Conservation (phyloP, 2,888 invertebrate species). For the Corythucha ciliata region DNA sequence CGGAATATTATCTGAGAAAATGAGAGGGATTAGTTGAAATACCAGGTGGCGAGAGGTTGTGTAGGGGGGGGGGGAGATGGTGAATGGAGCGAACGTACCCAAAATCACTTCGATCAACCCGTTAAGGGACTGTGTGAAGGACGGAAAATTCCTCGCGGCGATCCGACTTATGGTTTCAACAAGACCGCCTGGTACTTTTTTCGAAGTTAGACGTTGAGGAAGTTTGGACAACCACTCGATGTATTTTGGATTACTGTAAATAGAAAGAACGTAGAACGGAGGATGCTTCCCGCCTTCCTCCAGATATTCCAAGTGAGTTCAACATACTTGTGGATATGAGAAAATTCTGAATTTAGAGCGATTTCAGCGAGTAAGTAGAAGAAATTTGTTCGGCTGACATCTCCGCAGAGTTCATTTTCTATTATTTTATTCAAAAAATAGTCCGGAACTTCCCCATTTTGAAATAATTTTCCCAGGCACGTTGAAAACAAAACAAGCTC, state of each 20-base stretch:
- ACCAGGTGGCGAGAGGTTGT: too few relatives aligned
- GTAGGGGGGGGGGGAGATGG: too few relatives aligned
- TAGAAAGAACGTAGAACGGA: neutral
- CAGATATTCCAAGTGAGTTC: too few relatives aligned
- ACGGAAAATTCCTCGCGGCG: slow-evolving; percentile 22
- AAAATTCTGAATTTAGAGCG: slow-evolving; percentile 1
- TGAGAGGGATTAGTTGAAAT: too few relatives aligned
- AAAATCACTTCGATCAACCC: slow-evolving; percentile 30
- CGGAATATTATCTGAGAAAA: slow-evolving; percentile 23
- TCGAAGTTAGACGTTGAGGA: slow-evolving; percentile 18
- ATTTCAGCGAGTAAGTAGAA: slow-evolving; percentile 15
- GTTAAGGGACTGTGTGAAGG: slow-evolving; percentile 28
- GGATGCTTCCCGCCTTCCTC: too few relatives aligned
- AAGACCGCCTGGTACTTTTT: slow-evolving; percentile 14
- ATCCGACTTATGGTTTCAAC: slow-evolving; percentile 23
- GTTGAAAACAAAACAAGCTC: neutral
- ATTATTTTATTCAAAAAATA: slow-evolving; percentile 18
- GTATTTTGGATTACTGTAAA: slow-evolving; percentile 14
- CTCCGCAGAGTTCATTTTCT: slow-evolving; percentile 11
- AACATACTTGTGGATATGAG: slow-evolving; percentile 2
- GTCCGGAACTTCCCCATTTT: neutral
- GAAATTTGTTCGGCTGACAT: slow-evolving; percentile 9
- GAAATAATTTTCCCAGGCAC: neutral
- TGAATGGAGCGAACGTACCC: too few relatives aligned
- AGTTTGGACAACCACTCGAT: slow-evolving; percentile 23